phyloP scores from a whole-genome alignment of 2,113 vertebrate species.

The Podarcis cretensis region DNA sequence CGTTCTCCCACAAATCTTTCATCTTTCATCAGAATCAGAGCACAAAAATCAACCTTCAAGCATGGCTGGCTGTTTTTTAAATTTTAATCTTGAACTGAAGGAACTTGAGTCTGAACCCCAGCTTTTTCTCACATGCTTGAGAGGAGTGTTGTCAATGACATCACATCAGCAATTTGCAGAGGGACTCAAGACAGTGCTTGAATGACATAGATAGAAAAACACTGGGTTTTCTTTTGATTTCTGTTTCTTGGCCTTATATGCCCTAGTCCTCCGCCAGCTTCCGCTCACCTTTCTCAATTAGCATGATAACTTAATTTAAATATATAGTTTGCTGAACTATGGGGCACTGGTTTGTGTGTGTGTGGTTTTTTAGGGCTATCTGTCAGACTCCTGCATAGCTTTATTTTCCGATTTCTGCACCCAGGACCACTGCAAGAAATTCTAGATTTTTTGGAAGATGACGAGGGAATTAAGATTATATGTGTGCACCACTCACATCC shows the following conservation, averaged over 20 bases:
- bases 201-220: not conserved
- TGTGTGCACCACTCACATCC: not conserved
- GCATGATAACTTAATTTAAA: not conserved
- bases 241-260: not conserved
- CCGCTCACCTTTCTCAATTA: not conserved
- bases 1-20: not conserved
- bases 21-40: not conserved
- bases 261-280: not conserved
- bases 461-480: not conserved
- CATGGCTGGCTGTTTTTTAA: not conserved
- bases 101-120: not conserved
- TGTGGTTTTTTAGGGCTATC: not conserved
- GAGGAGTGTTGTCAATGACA: not conserved
- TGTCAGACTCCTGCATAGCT: not conserved
- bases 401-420: not conserved
- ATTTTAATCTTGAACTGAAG: conserved; percentile 24
- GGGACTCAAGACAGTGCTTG: not conserved
- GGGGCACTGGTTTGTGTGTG: no score
- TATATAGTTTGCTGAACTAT: not conserved
- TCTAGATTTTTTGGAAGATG: not conserved
- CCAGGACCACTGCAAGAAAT: not conserved
- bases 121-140: conserved; percentile 5
- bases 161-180: conserved; percentile 26
- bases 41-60: conserved; percentile 30
- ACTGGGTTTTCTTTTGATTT: not conserved